Conservation (phyloP, 2,113 vertebrate species). For the Paramormyrops kingsleyae region DNA sequence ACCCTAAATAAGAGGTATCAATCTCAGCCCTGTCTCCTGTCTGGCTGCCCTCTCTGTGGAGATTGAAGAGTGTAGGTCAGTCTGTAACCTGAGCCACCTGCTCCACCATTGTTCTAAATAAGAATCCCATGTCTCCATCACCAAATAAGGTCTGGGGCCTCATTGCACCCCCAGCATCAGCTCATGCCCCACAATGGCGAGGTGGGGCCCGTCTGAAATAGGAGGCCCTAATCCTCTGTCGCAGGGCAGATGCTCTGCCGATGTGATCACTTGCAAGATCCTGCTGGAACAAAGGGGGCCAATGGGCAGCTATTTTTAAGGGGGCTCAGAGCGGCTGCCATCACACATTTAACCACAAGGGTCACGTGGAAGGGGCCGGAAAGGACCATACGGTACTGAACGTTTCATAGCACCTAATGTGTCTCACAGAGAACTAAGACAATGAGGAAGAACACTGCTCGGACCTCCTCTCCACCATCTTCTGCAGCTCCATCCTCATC, state of each 20-base stretch:
- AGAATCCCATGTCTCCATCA: not conserved
- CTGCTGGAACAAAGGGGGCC: constrained; percentile 54
- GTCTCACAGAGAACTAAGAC: not conserved
- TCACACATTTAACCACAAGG: constrained; percentile 55
- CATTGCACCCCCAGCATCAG: not conserved
- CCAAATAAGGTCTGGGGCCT: not conserved
- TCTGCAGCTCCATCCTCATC: constrained; percentile 74
- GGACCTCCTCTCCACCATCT: constrained; percentile 71
- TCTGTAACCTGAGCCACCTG: not conserved
- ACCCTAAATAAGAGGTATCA: not conserved
- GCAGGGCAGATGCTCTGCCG: constrained; percentile 54
- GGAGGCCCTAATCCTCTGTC: constrained; percentile 55
- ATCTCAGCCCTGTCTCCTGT: not conserved
- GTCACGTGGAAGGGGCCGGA: constrained; percentile 25
- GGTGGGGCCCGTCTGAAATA: constrained; percentile 43
- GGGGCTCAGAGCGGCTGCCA: constrained; percentile 52
- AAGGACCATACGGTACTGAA: not conserved
- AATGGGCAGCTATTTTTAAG: constrained; percentile 57
- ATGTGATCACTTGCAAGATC: constrained; percentile 52
- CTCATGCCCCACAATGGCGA: constrained; percentile 46
- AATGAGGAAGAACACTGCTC: not conserved
- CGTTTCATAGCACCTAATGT: not conserved
- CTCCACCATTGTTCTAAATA: constrained; percentile 3
- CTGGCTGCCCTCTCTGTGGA: not conserved
- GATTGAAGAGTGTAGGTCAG: not conserved